These are phyloP conservation scores for Nymphicus hollandicus DNA, from an alignment of 2,113 vertebrate species.

Conservation along the genomic window DNA sequence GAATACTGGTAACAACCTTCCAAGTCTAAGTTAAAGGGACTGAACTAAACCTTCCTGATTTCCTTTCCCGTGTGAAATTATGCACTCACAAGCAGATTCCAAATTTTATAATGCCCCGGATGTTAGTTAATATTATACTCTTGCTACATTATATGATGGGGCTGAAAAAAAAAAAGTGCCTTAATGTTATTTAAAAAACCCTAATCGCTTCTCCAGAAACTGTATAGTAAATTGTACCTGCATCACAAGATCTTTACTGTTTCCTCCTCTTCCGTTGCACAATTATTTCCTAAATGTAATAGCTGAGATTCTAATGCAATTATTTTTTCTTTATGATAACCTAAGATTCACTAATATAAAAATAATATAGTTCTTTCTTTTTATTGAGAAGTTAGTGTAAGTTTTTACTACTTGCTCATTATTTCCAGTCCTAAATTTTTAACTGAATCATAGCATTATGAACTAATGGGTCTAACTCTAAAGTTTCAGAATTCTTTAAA, in stretches of 20 bases:
- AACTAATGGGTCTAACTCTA: neutral
- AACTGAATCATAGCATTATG: neutral
- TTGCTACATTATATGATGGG: neutral
- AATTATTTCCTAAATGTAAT: neutral
- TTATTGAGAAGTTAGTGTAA: neutral
- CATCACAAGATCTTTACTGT: neutral
- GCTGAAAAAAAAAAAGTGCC: neutral
- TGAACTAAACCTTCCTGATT: constrained; percentile 2
- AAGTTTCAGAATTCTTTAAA: neutral
- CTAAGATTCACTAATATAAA: neutral
- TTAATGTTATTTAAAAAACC: neutral
- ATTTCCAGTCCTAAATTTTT: neutral
- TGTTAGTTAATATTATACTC: neutral
- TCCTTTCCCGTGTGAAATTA: neutral
- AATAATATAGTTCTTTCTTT: neutral
- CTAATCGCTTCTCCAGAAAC: constrained; percentile 34
- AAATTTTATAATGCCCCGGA: constrained; percentile 25
- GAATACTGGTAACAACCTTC: neutral
- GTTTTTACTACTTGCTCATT: neutral
- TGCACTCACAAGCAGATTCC: neutral
- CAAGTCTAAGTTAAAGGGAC: neutral
- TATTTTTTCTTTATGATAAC: constrained; percentile 35
- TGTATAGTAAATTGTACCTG: neutral
- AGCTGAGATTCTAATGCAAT: neutral
- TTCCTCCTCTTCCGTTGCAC: neutral